A percentile compares a stretch with the other conserved stretches of the same genome.
These are phyloP conservation scores for Drosophila cardini DNA, from an alignment of 1,140 invertebrate genomes.

Conservation along the genomic window DNA sequence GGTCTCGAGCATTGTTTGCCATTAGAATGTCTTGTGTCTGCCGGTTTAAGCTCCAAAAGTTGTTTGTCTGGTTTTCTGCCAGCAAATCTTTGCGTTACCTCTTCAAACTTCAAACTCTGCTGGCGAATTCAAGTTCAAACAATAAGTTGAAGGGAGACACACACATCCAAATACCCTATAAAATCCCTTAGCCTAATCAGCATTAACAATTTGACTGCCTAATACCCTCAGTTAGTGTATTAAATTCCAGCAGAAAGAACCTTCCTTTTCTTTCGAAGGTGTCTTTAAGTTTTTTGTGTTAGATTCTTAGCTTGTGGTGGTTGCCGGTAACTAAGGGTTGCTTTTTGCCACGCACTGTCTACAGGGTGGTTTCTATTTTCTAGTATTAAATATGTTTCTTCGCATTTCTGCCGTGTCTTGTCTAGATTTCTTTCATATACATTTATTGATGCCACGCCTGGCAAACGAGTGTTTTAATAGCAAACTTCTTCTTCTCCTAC, in stretches of 20 bases:
- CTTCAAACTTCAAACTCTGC: slow-evolving; percentile 4
- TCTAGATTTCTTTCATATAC: slow-evolving; percentile 59
- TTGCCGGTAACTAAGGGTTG: slow-evolving; percentile 54
- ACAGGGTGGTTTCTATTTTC: slow-evolving; percentile 45
- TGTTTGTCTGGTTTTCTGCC: slow-evolving; percentile 68
- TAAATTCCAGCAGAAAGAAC: slow-evolving; percentile 4
- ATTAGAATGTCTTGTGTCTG: slow-evolving; percentile 71
- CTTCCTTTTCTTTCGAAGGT: slow-evolving; percentile 38
- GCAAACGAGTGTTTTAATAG: slow-evolving; percentile 53
- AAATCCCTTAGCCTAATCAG: slow-evolving; percentile 1
- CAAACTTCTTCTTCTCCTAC: slow-evolving; percentile 2
- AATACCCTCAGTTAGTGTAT: slow-evolving; percentile 1
- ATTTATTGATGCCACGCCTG: slow-evolving; percentile 71
- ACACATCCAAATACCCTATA: not conserved
- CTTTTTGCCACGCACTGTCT: slow-evolving; percentile 36
- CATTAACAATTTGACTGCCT: not conserved
- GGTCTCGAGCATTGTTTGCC: slow-evolving; percentile 64
- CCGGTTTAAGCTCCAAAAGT: slow-evolving; percentile 63
- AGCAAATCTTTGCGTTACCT: slow-evolving; percentile 15
- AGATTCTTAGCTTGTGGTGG: slow-evolving; percentile 54
- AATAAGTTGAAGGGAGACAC: slow-evolving; percentile 10
- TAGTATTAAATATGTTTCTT: slow-evolving; percentile 26
- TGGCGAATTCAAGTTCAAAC: slow-evolving; percentile 75
- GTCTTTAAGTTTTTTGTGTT: slow-evolving; percentile 54
- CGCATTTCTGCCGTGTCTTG: slow-evolving; percentile 43